Base-by-base conservation (phyloP, 1,140 invertebrate species). In the Lordiphosa mommai region DNA sequence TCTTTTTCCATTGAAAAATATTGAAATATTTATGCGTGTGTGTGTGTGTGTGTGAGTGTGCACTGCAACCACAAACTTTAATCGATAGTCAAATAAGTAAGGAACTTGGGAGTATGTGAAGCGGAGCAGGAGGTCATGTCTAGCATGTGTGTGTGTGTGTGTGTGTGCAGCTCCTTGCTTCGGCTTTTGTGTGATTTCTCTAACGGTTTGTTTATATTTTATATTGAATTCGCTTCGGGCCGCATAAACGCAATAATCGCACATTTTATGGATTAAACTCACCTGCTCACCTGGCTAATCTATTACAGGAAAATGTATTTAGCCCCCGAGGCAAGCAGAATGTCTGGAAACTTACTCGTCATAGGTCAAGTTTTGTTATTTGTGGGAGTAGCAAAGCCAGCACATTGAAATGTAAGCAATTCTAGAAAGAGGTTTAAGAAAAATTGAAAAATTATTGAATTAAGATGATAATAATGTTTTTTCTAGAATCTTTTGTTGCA, bases 191-290 rank as follows among this genome's bases (percentile, higher is more conserved):
- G 68, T 84, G 77, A 84, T 84, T 84, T 84, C 77, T 84, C 77
- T 84, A 84, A 84, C 77, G 64, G 27, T 85, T 76, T 84, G 77
- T 84, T 84, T 84, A 84, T 84, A 84, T 84, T 84, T 84, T 84
- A 84, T 84, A 84, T 84, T 47, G 77, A 85, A 84, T 69, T 60
- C 56, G 63, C 77, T 68, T 50, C 52, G 52, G 72, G 77, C 72
- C 64, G 77, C 79, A 84, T 84, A 84, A 80, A 84, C 77, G 77
- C 72, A 85, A 77, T 84, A 84, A 84, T 84, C 77, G 77, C 77
- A 84, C 77, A 84, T 84, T 84, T 84, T 84, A 84, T 84, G 77
- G 77, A 84, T 84, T 84, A 84, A 84, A 84, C 79, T 84, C 77
- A 84, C 77, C 72, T 84, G 37, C 29, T 47, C 33, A 47, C 30